Conservation (phyloP, 2,888 invertebrate genomes). For the Timandra comae region DNA sequence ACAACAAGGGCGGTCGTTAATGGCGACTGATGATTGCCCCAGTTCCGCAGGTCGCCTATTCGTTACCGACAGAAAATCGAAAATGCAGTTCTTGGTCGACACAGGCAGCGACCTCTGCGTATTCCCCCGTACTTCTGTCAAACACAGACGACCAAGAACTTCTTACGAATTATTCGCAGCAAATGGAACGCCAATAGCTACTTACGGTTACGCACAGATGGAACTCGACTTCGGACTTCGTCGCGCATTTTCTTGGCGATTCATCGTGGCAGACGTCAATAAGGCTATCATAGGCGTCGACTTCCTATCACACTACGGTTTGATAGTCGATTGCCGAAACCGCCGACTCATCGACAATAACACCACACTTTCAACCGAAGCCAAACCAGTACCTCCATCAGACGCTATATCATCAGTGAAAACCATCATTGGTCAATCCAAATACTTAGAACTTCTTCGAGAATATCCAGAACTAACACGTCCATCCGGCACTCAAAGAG, state of each 20-base stretch:
- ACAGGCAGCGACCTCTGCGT: slow-evolving; percentile 19
- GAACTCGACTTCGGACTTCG: slow-evolving; percentile 5
- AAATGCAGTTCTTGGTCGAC: slow-evolving; percentile 22
- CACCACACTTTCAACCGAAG: slow-evolving; percentile 1
- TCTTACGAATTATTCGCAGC: slow-evolving; percentile 3
- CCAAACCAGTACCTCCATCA: background rate
- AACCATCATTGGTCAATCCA: background rate
- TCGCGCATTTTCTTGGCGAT: slow-evolving; percentile 5
- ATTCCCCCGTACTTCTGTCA: slow-evolving; percentile 7
- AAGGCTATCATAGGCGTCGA: slow-evolving; percentile 7
- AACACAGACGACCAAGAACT: background rate
- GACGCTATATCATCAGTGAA: background rate
- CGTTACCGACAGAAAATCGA: slow-evolving; percentile 20
- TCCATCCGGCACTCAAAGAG: slow-evolving; percentile 2
- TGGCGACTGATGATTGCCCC: slow-evolving; percentile 24
- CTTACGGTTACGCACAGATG: slow-evolving; percentile 3
- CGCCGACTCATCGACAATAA: background rate
- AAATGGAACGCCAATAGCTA: slow-evolving; percentile 5
- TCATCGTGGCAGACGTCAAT: slow-evolving; percentile 6
- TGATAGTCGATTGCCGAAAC: slow-evolving; percentile 8
- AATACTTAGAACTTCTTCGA: slow-evolving; percentile 19
- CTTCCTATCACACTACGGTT: slow-evolving; percentile 4
- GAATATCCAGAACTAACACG: slow-evolving; percentile 23
- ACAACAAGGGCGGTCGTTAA: slow-evolving; percentile 23
- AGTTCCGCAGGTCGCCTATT: slow-evolving; percentile 21